Evolutionary conservation across 2,888 invertebrate genomes (phyloP).

Genomic region (Troilus luridus): DNA sequence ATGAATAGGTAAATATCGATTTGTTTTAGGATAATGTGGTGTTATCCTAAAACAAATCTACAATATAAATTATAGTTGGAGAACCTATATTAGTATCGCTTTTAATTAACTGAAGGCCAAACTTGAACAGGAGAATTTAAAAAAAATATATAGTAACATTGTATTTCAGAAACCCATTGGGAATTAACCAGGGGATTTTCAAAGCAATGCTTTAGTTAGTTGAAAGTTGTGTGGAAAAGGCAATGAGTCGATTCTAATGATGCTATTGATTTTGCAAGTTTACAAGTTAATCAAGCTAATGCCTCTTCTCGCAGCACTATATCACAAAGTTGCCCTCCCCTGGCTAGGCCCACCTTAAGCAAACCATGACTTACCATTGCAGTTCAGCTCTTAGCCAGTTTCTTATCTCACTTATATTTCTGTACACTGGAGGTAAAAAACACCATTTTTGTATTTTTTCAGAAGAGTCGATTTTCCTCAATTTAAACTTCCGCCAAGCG

Average conservation of each 20-base stretch:
- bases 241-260: background rate
- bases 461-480: no score
- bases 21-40: no score
- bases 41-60: no score
- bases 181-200: background rate
- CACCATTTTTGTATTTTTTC: no score
- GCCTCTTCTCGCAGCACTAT: background rate
- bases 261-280: background rate
- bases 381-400: background rate
- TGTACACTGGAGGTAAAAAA: no score
- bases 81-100: no score
- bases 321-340: slow-evolving; percentile 11
- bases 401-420: background rate
- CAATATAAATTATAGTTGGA: no score
- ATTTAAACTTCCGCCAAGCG: no score
- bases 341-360: background rate
- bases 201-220: background rate
- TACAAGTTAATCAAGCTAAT: slow-evolving; percentile 42
- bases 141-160: background rate
- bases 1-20: no score
- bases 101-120: no score
- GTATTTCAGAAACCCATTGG: background rate
- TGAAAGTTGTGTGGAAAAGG: background rate
- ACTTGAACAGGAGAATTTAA: no score
- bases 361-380: background rate